phyloP scores from a whole-genome alignment of 2,797 vertebrate genomes.

The Myotis vivesi region DNA sequence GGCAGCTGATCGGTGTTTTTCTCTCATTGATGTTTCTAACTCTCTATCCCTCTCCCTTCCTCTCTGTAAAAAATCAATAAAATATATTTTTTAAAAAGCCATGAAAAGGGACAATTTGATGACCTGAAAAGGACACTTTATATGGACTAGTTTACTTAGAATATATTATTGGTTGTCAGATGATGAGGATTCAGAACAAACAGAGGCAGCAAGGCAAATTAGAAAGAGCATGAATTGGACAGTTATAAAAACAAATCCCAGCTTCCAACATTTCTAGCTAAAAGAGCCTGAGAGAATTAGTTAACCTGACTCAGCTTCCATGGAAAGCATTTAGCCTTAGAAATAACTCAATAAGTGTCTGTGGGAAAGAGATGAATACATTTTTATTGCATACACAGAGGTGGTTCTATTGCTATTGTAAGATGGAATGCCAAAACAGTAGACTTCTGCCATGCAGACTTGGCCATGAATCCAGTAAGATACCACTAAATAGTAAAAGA shows the following conservation, averaged over 20 bases:
- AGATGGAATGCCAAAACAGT: background rate
- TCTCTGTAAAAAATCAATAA: too few species aligned
- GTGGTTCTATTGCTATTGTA: background rate
- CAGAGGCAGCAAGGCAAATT: background rate
- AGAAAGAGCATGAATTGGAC: background rate
- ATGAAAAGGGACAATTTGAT: background rate
- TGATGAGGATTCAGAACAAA: background rate
- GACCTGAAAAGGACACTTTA: background rate
- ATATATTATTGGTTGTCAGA: background rate
- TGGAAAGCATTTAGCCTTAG: background rate
- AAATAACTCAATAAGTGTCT: background rate
- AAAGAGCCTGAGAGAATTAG: background rate
- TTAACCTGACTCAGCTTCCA: background rate
- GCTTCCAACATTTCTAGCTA: background rate
- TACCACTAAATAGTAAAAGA: background rate
- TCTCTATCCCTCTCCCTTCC: too few species aligned
- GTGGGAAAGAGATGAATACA: background rate
- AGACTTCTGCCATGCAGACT: background rate
- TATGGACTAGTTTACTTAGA: background rate
- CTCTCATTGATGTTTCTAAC: too few species aligned
- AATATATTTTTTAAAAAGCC: too few species aligned
- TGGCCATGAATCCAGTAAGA: background rate
- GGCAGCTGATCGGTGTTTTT: too few species aligned
- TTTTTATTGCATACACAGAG: background rate
- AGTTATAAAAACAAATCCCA: background rate